phyloP scores from a whole-genome alignment of 2,888 invertebrate genomes.

The Epiblema foenella region DNA sequence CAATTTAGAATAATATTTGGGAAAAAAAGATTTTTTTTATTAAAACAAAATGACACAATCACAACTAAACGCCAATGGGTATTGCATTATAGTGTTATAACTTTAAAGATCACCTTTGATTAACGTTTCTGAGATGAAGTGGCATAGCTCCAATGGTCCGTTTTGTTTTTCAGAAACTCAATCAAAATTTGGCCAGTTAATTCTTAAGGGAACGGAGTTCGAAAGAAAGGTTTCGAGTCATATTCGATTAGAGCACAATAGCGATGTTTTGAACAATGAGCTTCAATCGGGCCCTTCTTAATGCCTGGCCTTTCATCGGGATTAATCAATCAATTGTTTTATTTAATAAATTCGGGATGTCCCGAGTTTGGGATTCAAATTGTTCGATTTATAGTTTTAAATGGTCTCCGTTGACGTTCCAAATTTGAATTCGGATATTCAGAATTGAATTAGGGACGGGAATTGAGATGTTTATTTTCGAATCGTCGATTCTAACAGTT shows the following conservation, averaged over 20 bases:
- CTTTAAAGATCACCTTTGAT: background rate
- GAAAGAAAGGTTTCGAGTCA: slow-evolving; percentile 42
- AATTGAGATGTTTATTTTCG: slow-evolving; percentile 14
- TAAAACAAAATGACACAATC: background rate
- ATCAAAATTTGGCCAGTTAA: slow-evolving; percentile 40
- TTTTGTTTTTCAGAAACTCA: slow-evolving; percentile 29
- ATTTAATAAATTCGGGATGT: slow-evolving; percentile 48
- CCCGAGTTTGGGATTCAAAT: slow-evolving; percentile 37
- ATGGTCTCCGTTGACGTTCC: slow-evolving; percentile 29
- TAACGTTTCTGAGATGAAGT: background rate
- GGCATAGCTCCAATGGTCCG: background rate
- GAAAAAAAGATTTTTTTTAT: background rate
- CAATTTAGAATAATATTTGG: background rate
- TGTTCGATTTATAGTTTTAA: slow-evolving; percentile 45
- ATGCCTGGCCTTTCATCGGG: slow-evolving; percentile 56
- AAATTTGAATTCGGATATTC: slow-evolving; percentile 34
- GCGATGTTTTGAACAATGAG: slow-evolving; percentile 43
- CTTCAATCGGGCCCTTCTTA: slow-evolving; percentile 47
- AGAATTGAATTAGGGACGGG: slow-evolving; percentile 8
- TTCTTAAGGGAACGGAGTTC: slow-evolving; percentile 35
- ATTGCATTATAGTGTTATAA: background rate
- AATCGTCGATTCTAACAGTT: background rate
- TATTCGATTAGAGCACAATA: slow-evolving; percentile 41
- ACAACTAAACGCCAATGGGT: background rate
- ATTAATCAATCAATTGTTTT: slow-evolving; percentile 61